Conservation (phyloP, 2,797 vertebrate genomes). For the Coccyzus lansbergi region DNA sequence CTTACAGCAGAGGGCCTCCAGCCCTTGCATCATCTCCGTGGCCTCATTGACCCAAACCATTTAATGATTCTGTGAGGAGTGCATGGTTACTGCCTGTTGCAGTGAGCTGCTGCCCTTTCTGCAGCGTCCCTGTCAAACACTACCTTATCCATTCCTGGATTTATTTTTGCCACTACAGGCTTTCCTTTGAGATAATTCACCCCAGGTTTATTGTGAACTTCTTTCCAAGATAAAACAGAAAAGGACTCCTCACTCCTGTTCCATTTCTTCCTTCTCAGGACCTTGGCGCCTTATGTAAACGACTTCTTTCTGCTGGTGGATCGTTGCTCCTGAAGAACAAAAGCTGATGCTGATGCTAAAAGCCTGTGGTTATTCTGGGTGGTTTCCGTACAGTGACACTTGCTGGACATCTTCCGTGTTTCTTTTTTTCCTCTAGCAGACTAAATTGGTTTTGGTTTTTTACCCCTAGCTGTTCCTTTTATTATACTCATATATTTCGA, state of each 20-base stretch:
- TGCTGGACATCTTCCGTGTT: constrained; percentile 40
- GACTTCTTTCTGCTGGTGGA: constrained; percentile 49
- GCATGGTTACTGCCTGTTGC: no score
- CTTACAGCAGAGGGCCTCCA: no score
- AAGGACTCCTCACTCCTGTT: background rate
- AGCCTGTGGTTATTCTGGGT: constrained; percentile 53
- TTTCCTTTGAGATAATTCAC: background rate
- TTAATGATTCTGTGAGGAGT: no score
- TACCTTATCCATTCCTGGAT: background rate
- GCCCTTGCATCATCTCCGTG: no score
- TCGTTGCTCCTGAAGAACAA: constrained; percentile 70
- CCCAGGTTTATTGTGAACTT: background rate
- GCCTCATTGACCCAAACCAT: no score
- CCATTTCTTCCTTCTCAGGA: constrained; percentile 18
- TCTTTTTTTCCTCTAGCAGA: constrained; percentile 51
- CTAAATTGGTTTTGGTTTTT: background rate
- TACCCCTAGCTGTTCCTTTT: constrained; percentile 23
- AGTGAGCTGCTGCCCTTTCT: background rate
- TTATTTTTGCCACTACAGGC: background rate
- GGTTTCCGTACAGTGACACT: constrained; percentile 52
- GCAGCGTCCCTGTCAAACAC: no score
- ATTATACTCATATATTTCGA: constrained; percentile 41
- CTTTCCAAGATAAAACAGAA: background rate
- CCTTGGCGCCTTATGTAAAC: background rate
- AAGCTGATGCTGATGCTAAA: constrained; percentile 57